Evolutionary conservation across 2,113 vertebrate species (phyloP), one percentile per base, ranked within the genome.

Genomic region (Macquaria ambigua): DNA sequence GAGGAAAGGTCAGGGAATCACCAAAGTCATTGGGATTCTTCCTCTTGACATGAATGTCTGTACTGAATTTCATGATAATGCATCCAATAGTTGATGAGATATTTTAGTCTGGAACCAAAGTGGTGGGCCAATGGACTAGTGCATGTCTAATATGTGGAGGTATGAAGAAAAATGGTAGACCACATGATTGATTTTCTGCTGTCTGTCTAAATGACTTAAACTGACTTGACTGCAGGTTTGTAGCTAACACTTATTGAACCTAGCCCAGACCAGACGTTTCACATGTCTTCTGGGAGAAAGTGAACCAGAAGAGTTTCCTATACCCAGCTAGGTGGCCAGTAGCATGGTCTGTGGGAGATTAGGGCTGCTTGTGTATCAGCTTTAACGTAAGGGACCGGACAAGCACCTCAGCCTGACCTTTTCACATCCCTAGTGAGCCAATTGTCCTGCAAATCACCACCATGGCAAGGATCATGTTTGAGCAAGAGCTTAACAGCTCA

Each of bases 401-500:
- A 92, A 92, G 92, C 82, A 87, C 87, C 94, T 83, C 90, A 77
- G 94, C 93, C 96, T 96, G 96, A 97, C 96, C 96, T 95, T 92
- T 95, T 92, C 91, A 91, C 94, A 94, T 97, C 95, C 94, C 96
- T 95, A 93, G 93, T 93, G 93, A 90, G 82, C 91, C 96, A 92
- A 97, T 97, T 97, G 96, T 98, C 96, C 96, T 96, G 95, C 95
- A 97, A 96, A 97, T 97, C 95, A 96, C 95, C 48, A 93, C 94
- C 93, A 96, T 91, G 93, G 95, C 95, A 93, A 90, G 90, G 92
- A 96, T 96, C 95, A 94, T 94, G 95, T 96, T 94, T 96, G 94
- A 92, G 86, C 87, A 94, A 92, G 85, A 87, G 94, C 93, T 96
- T 93, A 94, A 48, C 39, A 86, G 92, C 91, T 95, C 89, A 93